A percentile compares a stretch with the other conserved stretches of the same genome.
Evolutionary conservation across 2,888 invertebrate genomes (phyloP).

Genomic region (Boloria euphrosyne): DNA sequence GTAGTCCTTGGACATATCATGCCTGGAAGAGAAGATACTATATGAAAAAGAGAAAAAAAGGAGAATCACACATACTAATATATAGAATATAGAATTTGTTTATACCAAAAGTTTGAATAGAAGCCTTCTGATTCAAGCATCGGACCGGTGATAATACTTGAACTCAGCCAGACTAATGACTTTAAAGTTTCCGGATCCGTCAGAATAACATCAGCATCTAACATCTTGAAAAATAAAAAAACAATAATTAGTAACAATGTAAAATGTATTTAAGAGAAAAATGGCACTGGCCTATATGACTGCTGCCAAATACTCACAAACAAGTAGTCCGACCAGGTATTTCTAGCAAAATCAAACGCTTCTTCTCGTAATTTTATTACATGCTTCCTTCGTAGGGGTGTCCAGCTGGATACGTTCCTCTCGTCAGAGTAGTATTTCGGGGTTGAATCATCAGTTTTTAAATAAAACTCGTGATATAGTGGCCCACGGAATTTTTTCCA

Average conservation of each 20-base stretch:
- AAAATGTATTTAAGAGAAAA: no score
- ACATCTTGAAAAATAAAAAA: constrained; percentile 83
- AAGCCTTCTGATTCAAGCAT: constrained; percentile 92
- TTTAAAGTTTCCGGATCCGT: constrained; percentile 85
- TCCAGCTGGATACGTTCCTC: constrained; percentile 87
- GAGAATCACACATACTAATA: constrained; percentile 1
- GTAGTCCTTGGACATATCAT: constrained; percentile 16
- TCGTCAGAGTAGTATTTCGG: constrained; percentile 79
- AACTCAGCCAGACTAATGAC: background rate
- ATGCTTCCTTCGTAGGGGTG: constrained; percentile 87
- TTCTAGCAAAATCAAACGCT: constrained; percentile 87
- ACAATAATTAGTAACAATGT: background rate
- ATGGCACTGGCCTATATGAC: no score
- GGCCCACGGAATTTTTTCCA: constrained; percentile 86
- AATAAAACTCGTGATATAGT: constrained; percentile 87
- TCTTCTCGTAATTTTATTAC: constrained; percentile 90
- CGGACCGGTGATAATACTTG: constrained; percentile 86
- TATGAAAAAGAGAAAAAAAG: background rate
- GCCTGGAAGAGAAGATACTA: constrained; percentile 25
- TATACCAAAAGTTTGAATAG: constrained; percentile 97
- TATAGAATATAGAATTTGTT: constrained; percentile 2
- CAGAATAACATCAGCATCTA: constrained; percentile 93
- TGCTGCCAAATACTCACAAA: constrained; percentile 84
- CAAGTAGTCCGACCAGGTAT: constrained; percentile 93
- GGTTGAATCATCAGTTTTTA: constrained; percentile 73